A percentile compares a stretch with the other conserved stretches of the same genome.
Conservation (phyloP, 2,113 vertebrate species). For the Cebidichthys violaceus region DNA sequence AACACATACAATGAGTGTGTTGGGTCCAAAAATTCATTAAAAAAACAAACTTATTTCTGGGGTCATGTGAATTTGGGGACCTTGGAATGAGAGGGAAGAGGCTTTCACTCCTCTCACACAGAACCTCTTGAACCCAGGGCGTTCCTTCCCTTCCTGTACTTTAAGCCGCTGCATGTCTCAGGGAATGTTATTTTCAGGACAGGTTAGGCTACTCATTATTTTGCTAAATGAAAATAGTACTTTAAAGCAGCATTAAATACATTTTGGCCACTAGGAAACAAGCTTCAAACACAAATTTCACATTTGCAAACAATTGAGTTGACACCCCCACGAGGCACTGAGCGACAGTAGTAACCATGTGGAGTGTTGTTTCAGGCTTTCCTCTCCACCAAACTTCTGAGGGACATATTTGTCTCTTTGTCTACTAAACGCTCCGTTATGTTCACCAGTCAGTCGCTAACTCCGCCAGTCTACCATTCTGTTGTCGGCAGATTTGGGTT, state of each 20-base stretch:
- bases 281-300: not conserved
- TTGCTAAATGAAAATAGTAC: not conserved
- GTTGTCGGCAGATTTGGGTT: not conserved
- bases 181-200: not conserved
- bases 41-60: not conserved
- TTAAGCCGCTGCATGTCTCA: not conserved
- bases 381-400: not conserved
- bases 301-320: not conserved
- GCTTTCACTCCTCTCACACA: not conserved
- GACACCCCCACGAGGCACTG: not conserved
- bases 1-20: not conserved
- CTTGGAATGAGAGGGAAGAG: not conserved
- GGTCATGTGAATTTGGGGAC: constrained; percentile 23
- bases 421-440: not conserved
- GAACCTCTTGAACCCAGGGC: constrained; percentile 6
- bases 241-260: not conserved
- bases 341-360: not conserved
- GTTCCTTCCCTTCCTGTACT: constrained; percentile 14
- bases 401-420: not conserved
- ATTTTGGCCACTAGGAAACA: not conserved
- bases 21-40: not conserved
- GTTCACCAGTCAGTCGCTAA: not conserved
- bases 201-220: not conserved
- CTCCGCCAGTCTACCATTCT: not conserved
- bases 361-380: not conserved